A percentile compares a stretch with the other conserved stretches of the same genome.
These are phyloP conservation scores for Prinia subflava DNA, from an alignment of 2,113 vertebrate genomes.

Conservation along the genomic window DNA sequence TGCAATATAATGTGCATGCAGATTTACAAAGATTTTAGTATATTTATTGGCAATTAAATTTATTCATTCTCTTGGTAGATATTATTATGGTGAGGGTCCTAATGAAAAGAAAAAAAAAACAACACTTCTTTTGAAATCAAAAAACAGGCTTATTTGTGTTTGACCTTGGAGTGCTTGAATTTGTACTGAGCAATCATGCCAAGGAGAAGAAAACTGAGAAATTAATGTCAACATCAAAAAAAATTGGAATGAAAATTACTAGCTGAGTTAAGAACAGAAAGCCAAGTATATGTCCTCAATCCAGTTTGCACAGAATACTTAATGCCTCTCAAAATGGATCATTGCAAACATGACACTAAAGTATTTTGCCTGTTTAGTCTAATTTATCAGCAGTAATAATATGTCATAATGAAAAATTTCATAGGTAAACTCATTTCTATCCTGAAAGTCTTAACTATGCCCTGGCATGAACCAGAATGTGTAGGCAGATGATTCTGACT, in stretches of 20 bases:
- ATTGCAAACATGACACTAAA: neutral
- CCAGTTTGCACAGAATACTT: neutral
- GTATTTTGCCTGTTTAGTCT: neutral
- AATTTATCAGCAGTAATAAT: neutral
- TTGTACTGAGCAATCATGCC: neutral
- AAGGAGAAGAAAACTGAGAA: neutral
- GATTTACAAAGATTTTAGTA: neutral
- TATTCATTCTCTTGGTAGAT: neutral
- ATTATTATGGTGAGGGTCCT: neutral
- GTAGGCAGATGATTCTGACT: neutral
- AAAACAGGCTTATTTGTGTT: neutral
- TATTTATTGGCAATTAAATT: neutral
- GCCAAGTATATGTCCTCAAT: neutral
- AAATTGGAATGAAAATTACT: neutral
- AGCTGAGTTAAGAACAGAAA: neutral
- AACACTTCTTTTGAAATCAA: neutral
- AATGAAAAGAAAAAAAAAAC: neutral
- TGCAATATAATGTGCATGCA: too few species aligned
- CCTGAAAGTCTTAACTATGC: neutral
- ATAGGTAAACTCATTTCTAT: neutral
- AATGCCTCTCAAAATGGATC: neutral
- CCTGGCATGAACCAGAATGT: fast-evolving
- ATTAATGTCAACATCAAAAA: neutral
- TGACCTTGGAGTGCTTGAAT: neutral
- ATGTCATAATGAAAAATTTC: neutral